Evolutionary conservation across 2,113 vertebrate genomes (phyloP), one percentile per base, ranked within the genome.

Genomic region (Plectropomus leopardus): DNA sequence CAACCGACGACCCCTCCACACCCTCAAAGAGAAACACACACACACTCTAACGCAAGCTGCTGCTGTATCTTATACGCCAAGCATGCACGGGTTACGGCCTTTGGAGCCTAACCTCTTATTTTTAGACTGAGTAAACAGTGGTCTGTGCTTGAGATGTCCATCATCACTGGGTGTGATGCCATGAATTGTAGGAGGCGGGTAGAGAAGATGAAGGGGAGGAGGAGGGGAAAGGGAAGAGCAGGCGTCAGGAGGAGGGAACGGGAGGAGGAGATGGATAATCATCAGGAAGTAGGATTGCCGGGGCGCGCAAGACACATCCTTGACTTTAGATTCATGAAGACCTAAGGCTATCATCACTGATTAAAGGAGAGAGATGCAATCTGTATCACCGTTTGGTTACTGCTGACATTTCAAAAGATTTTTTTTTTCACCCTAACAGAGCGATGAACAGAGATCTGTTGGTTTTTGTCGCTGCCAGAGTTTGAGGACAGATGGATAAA

Each of bases 41-140:
- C 60, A 57, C 45, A 0, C n/a, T n/a, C n/a, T n/a, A 47, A 59
- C 42, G 9, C 50, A 54, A 36, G 23, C 30, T 53, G 32, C 15
- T 72, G 72, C 13, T 71, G 75, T 11, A 7, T 47, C 17, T 59
- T 77, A 36, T 61, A 80, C 66, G 73, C 82, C 64, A 63, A 55
- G 77, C 63, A 70, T 82, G 69, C 47, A 51, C 1, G 15, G 34
- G 44, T 63, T 65, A 60, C 57, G 44, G 11, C 4, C 48, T 77
- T 84, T 75, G 55, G 36, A 78, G 47, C 26, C 76, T 75, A 61
- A 78, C 81, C 66, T 80, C 67, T 48, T 80, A 85, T 91, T 89
- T 91, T 85, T 76, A 89, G 77, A 66, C 66, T 59, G 57, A 42
- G 78, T 85, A 68, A 90, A 82, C 59, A 83, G 67, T 36, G 76